phyloP scores from a whole-genome alignment of 1,140 invertebrate genomes.

The Bombus difficillimus region DNA sequence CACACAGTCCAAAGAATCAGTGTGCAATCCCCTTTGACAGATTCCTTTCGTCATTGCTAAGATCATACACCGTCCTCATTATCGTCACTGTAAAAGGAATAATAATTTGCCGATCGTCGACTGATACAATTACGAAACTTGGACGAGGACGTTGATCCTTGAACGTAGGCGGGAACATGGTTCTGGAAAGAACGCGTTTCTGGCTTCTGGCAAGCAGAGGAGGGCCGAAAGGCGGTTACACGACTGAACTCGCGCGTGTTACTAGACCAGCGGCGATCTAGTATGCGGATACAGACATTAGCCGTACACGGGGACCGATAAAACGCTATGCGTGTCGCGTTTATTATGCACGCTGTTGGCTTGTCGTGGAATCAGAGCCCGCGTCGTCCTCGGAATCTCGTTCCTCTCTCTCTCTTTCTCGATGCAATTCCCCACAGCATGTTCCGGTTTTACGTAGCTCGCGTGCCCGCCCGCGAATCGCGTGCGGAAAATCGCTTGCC shows the following conservation, averaged over 20 bases:
- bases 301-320: slow-evolving; percentile 45
- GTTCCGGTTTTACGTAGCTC: background rate
- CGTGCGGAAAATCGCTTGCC: slow-evolving; percentile 5
- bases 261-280: slow-evolving; percentile 33
- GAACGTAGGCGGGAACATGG: slow-evolving; percentile 23
- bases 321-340: slow-evolving; percentile 56
- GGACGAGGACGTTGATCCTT: slow-evolving; percentile 6
- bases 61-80: too few relatives aligned
- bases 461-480: background rate
- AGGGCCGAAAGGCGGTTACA: slow-evolving; percentile 33
- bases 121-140: slow-evolving; percentile 11
- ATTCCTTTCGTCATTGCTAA: too few relatives aligned
- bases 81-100: background rate
- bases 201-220: slow-evolving; percentile 23
- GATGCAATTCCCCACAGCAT: background rate
- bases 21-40: background rate
- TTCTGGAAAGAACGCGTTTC: slow-evolving; percentile 34
- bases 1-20: too few relatives aligned
- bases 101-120: background rate
- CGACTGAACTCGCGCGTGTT: slow-evolving; percentile 7
- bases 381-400: slow-evolving; percentile 1
- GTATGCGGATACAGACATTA: slow-evolving; percentile 50
- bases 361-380: slow-evolving; percentile 52
- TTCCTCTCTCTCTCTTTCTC: background rate
- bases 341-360: slow-evolving; percentile 48